Base-by-base conservation (phyloP, 2,797 vertebrate species). In the Erpetoichthys calabaricus region DNA sequence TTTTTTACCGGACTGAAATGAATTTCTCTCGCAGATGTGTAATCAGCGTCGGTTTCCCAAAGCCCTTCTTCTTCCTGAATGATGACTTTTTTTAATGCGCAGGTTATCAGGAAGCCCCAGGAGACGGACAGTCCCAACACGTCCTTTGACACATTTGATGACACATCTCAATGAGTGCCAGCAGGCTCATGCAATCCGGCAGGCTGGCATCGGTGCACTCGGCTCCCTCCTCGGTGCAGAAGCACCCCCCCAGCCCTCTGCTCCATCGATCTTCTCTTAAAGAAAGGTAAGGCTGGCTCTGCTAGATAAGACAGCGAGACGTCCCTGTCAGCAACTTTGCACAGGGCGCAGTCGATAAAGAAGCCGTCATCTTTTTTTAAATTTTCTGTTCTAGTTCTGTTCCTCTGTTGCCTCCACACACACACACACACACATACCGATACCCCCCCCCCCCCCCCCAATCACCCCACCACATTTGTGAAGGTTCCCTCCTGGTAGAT, bases 211-310 rank as follows among this genome's bases (percentile, higher is more conserved):
- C 70, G 3, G 67, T 67, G 45, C 72, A n/a, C 61, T 78, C 82
- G 49, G 63, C 69, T 66, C 68, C 66, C 56, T 67, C 59, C 52
- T 67, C 76, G 2, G 46, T 67, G 65, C 77, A 69, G 53, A 83
- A 70, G 57, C 73, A 64, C 65, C 72, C 75, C 60, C 65, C 10
- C 7, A 88, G 79, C 67, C 83, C 81, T 62, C 73, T 85, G 61
- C 73, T 89, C 64, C 79, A 68, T 60, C 75, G 69, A 62, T 77
- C 71, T 44, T 90, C 91, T 73, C 86, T 95, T 61, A 84, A 78
- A 74, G 89, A 96, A 72, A 89, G 94, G 94, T 97, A 85, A 71
- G 56, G 45, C 10, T 54, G 8, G 8, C 10, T 7, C 6, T 45
- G 42, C 7, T 49, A 49, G 47, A 49, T 49, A 49, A 49, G 47